These are phyloP conservation scores for Etheostoma cragini DNA, from an alignment of 2,113 vertebrate species.

Conservation along the genomic window DNA sequence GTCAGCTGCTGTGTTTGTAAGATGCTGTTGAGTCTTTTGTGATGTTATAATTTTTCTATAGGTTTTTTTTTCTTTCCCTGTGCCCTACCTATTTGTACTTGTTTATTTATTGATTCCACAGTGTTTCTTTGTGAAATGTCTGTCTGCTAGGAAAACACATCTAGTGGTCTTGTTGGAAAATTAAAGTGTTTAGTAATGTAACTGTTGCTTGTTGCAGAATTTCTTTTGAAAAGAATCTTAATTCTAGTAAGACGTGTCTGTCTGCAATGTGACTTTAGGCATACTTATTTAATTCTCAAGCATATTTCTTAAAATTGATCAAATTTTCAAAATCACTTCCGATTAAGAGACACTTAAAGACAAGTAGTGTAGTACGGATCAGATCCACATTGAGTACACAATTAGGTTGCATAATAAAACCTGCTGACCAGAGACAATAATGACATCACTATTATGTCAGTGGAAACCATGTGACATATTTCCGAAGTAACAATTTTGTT, in stretches of 20 bases:
- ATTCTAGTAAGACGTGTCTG: background rate
- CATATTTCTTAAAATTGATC: background rate
- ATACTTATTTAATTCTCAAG: background rate
- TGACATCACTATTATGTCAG: background rate
- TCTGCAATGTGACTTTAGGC: background rate
- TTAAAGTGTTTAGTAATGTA: constrained; percentile 69
- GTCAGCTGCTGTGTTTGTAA: constrained; percentile 60
- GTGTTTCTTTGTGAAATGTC: constrained; percentile 68
- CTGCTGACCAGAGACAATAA: background rate
- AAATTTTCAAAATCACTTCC: background rate
- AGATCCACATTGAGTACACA: too few species aligned
- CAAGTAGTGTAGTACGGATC: too few species aligned
- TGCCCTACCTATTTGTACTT: constrained; percentile 50
- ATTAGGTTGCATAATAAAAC: background rate
- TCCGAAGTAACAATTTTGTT: background rate
- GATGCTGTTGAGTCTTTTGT: constrained; percentile 43
- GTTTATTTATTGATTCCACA: constrained; percentile 60
- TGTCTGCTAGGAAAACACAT: constrained; percentile 48
- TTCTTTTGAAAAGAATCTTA: background rate
- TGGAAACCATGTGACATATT: background rate
- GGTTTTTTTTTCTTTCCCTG: constrained; percentile 42
- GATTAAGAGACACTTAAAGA: background rate
- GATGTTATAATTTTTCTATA: constrained; percentile 37
- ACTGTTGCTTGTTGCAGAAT: background rate
- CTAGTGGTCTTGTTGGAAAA: constrained; percentile 53